Conservation (phyloP, 1,140 invertebrate genomes). For the Prorops nasuta region DNA sequence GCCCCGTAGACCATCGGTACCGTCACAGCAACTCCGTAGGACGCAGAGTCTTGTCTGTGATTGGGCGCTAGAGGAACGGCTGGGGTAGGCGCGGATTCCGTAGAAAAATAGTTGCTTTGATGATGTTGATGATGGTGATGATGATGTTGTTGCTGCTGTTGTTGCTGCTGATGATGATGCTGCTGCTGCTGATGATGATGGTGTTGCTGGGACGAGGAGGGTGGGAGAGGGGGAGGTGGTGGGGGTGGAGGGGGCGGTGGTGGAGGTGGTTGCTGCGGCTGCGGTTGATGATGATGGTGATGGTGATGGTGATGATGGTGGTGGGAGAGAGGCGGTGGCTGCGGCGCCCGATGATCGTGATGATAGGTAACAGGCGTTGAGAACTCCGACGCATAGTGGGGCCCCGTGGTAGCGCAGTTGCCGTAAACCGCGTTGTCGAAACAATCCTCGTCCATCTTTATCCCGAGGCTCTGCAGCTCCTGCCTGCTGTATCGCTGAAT, state of each 20-base stretch:
- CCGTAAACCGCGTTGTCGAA: conserved; percentile 60
- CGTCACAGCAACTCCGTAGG: conserved; percentile 27
- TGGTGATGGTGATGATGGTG: conserved; percentile 31
- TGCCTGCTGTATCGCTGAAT: conserved; percentile 64
- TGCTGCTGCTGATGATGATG: too few species aligned
- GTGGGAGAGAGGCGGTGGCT: conserved; percentile 56
- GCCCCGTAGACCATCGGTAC: conserved; percentile 47
- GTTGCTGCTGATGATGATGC: conserved; percentile 29
- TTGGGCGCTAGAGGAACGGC: conserved; percentile 26
- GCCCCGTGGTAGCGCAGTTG: conserved; percentile 53
- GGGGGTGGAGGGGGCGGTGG: conserved; percentile 22
- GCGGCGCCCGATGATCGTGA: conserved; percentile 60
- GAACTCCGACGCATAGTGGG: conserved; percentile 60
- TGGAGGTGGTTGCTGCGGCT: conserved; percentile 25
- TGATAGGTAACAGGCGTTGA: conserved; percentile 60
- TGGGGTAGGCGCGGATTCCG: conserved; percentile 36
- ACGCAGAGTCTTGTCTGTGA: conserved; percentile 39
- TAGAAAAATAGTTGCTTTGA: conserved; percentile 36
- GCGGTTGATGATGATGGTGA: conserved; percentile 18
- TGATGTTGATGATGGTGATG: conserved; percentile 22
- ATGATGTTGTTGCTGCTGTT: conserved; percentile 8
- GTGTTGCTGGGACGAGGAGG: too few species aligned
- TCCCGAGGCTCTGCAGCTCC: conserved; percentile 61
- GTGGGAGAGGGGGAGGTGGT: too few species aligned
- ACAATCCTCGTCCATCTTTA: conserved; percentile 80